Percentiles rank a stretch among this genome's conserved stretches.
Conservation (phyloP, 2,797 vertebrate genomes). For the Typhlichthys subterraneus region DNA sequence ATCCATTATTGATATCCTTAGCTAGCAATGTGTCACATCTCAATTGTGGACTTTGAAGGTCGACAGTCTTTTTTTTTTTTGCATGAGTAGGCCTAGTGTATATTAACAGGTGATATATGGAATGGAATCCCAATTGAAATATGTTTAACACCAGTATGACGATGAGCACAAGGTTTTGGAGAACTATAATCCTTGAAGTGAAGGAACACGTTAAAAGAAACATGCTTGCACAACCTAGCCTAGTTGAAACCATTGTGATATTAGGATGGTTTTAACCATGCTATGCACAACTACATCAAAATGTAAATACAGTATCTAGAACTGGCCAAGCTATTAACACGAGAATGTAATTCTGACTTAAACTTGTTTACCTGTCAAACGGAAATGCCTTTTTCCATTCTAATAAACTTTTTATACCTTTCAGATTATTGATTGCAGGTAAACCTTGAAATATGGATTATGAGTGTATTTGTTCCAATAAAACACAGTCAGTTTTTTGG, state of each 20-base stretch:
- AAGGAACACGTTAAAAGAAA: constrained; percentile 14
- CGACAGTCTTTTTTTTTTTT: constrained; percentile 34
- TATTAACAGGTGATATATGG: constrained; percentile 17
- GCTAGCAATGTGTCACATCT: constrained; percentile 39
- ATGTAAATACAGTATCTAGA: constrained; percentile 16
- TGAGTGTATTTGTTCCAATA: no score
- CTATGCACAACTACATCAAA: constrained; percentile 12
- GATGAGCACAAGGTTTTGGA: constrained; percentile 57
- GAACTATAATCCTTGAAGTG: background rate
- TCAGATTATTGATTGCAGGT: constrained; percentile 18
- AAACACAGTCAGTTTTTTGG: no score
- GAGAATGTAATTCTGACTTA: constrained; percentile 61
- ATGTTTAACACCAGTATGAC: constrained; percentile 21
- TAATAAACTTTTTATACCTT: constrained; percentile 73
- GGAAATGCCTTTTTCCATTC: constrained; percentile 62
- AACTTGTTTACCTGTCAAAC: constrained; percentile 57
- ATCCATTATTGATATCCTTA: constrained; percentile 41
- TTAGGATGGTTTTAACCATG: background rate
- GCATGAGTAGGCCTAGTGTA: constrained; percentile 48
- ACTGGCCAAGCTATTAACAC: constrained; percentile 22
- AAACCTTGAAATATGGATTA: no score
- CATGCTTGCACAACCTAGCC: constrained; percentile 11
- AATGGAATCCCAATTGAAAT: constrained; percentile 30
- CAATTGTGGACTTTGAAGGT: constrained; percentile 41
- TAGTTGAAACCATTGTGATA: background rate